Percentiles rank a stretch among this genome's conserved stretches.
Conservation (phyloP, 1,140 invertebrate genomes). For the Mycetomoellerius zeteki region DNA sequence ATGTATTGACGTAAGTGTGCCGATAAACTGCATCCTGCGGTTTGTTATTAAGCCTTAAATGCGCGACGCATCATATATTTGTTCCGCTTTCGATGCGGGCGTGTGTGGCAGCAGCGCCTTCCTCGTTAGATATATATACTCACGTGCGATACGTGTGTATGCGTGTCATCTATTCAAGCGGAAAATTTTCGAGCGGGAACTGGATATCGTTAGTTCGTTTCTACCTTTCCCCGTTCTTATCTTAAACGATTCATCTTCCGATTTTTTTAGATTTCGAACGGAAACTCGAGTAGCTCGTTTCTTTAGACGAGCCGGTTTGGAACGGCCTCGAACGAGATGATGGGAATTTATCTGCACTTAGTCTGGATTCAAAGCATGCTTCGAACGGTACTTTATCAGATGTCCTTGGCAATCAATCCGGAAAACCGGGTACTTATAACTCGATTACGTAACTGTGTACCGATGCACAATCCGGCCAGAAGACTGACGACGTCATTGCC, state of each 20-base stretch:
- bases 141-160: background rate
- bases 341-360: background rate
- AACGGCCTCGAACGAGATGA: background rate
- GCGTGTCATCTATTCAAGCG: background rate
- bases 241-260: background rate
- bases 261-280: background rate
- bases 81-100: conserved; percentile 24
- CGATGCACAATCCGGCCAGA: conserved; percentile 21
- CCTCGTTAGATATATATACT: background rate
- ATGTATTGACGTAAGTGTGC: conserved; percentile 15
- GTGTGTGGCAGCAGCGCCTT: background rate
- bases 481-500: background rate
- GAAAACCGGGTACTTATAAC: conserved; percentile 43
- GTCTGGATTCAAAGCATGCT: background rate
- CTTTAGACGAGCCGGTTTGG: conserved; percentile 1
- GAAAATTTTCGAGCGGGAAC: background rate
- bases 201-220: background rate
- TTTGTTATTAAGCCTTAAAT: conserved; percentile 47
- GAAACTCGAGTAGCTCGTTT: background rate
- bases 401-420: conserved; percentile 57
- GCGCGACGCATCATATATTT: background rate
- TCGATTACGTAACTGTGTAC: conserved; percentile 47
- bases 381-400: conserved; percentile 42
- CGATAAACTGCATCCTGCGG: conserved; percentile 38
- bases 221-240: no score